A percentile compares a stretch with the other conserved stretches of the same genome.
Conservation (phyloP, 2,888 invertebrate species). For the Perdita meconis region DNA sequence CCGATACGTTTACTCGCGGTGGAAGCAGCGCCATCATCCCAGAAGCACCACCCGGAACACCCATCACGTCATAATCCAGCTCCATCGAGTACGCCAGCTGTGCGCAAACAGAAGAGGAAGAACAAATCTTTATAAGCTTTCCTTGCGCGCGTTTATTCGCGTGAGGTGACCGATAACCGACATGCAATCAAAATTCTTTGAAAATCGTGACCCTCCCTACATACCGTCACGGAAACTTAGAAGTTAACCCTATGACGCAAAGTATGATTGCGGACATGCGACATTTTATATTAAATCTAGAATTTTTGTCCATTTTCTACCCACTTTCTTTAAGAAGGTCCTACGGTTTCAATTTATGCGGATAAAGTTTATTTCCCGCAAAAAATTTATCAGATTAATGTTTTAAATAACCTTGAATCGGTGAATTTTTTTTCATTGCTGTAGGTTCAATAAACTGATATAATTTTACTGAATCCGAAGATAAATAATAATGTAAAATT, state of each 20-base stretch:
- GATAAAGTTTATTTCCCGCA: too few relatives aligned
- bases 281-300: slow-evolving; percentile 11
- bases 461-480: too few relatives aligned
- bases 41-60: slow-evolving; percentile 76
- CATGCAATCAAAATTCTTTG: slow-evolving; percentile 49
- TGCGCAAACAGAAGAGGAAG: slow-evolving; percentile 4
- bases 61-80: slow-evolving; percentile 90
- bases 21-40: slow-evolving; percentile 87
- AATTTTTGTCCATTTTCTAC: too few relatives aligned
- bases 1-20: slow-evolving; percentile 93
- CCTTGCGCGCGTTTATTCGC: slow-evolving; percentile 30
- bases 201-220: slow-evolving; percentile 23
- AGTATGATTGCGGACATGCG: slow-evolving; percentile 23
- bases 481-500: neutral
- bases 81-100: slow-evolving; percentile 92
- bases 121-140: slow-evolving; percentile 10
- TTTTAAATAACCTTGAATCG: too few relatives aligned
- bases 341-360: too few relatives aligned
- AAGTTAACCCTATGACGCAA: slow-evolving; percentile 12
- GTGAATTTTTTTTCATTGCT: too few relatives aligned
- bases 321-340: too few relatives aligned
- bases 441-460: too few relatives aligned
- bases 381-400: too few relatives aligned
- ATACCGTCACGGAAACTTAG: slow-evolving; percentile 35
- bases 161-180: slow-evolving; percentile 36